A percentile compares a stretch with the other conserved stretches of the same genome.
Conservation (phyloP, 2,888 invertebrate genomes). For the Diaprepes abbreviatus region DNA sequence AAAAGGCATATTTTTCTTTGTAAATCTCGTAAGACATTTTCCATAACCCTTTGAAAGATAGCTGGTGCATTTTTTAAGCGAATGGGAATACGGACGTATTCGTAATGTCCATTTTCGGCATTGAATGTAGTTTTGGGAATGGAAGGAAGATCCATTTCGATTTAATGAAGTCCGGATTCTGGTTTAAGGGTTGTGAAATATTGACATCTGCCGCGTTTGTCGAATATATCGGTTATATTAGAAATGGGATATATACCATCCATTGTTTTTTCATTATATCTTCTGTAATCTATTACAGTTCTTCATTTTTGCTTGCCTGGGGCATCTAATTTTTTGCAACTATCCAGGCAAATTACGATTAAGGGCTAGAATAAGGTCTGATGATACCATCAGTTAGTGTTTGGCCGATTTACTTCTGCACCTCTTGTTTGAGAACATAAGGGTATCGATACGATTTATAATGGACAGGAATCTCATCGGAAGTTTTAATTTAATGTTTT, state of each 20-base stretch:
- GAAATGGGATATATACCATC: background rate
- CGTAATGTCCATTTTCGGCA: background rate
- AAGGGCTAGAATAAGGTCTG: too few species aligned
- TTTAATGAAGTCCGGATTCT: background rate
- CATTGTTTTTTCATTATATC: background rate
- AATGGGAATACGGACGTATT: background rate
- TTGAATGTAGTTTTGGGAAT: background rate
- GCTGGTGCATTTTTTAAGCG: background rate
- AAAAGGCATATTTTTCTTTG: background rate
- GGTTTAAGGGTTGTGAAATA: background rate
- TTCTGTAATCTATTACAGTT: background rate
- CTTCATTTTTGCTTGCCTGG: too few species aligned
- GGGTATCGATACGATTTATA: slow-evolving; percentile 52
- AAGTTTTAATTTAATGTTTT: too few species aligned
- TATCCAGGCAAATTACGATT: too few species aligned
- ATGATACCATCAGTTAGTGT: too few species aligned
- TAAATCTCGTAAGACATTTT: background rate
- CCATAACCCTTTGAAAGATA: background rate
- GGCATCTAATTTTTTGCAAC: too few species aligned
- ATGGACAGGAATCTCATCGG: too few species aligned
- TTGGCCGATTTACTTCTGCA: too few species aligned
- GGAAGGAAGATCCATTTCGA: background rate
- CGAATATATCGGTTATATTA: background rate
- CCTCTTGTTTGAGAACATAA: too few species aligned
- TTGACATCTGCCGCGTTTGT: background rate